Evolutionary conservation across 2,888 invertebrate genomes (phyloP), one percentile per base, ranked within the genome.

Genomic region (Cancer borealis): DNA sequence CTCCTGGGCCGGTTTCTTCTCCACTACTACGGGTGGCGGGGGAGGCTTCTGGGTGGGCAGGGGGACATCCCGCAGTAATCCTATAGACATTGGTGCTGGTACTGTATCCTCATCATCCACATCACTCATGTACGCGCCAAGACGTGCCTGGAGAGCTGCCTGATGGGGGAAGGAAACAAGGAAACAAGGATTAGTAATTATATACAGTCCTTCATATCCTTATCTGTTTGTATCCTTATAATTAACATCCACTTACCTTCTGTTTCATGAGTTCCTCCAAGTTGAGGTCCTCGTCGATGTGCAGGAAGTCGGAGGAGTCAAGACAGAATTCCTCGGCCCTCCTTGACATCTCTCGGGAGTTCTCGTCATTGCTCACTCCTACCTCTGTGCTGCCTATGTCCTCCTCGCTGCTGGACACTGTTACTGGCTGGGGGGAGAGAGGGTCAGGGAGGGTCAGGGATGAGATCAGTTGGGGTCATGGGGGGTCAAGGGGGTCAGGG

Each of bases 241-340:
- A 39, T 39, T 39, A 2, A 39, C 39, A 39, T 39, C 39, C 39
- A 73, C 10, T 89, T 96, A 98, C 98, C 97, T 98, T 98, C 96
- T 98, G 98, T 96, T 98, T 98, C 98, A 98, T 98, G 94, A 98
- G 97, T 96, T 98, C 98, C 96, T 98, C 98, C 49, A 98, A 97
- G 96, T 98, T 98, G 96, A 98, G 97, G 96, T 98, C 98, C 96
- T 98, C 98, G 96, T 98, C 98, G 94, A 98, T 98, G 94, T 98
- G 93, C 21, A 95, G 94, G 88, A 94, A 94, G 84, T 95, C 95
- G 21, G 95, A 95, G n/a, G 95, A 95, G 87, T 95, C 93, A 21
- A 95, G 93, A 49, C 88, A 90, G 47, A 95, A 87, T 30, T 95
- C 95, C 66, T 95, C 95, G 39, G 94, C 95, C 47, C 91, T 92